Conservation (phyloP, 2,888 invertebrate genomes). For the Ceriagrion tenellum region DNA sequence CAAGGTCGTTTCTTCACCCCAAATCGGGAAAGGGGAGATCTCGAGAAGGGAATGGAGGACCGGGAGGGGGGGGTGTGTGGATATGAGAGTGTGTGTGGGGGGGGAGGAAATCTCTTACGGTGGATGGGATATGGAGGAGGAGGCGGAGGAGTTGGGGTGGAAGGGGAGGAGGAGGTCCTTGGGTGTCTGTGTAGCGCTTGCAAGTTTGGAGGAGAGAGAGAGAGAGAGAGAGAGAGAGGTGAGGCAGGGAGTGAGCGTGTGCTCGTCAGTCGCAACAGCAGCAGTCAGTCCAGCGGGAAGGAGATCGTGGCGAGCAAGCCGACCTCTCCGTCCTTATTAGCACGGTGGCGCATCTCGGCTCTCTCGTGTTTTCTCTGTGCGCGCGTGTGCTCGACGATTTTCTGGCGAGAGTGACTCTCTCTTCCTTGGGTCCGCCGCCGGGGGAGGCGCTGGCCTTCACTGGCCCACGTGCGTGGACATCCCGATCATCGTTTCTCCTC, state of each 20-base stretch:
- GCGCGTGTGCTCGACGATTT: neutral
- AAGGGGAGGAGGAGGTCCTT: neutral
- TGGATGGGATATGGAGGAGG: neutral
- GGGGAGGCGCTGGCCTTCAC: neutral
- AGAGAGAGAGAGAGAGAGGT: neutral
- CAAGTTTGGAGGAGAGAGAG: neutral
- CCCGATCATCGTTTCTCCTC: neutral
- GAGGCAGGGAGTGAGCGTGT: neutral
- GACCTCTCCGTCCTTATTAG: neutral
- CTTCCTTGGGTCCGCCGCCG: no score
- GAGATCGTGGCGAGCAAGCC: neutral
- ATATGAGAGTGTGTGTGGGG: neutral
- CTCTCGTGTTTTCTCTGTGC: neutral
- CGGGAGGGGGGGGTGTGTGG: no score
- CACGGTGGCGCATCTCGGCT: neutral
- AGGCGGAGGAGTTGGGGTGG: neutral
- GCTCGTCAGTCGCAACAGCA: neutral
- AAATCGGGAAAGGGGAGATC: constrained; percentile 13
- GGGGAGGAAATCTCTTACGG: neutral
- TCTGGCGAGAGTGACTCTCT: neutral
- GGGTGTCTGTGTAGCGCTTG: neutral
- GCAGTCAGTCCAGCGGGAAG: constrained; percentile 45
- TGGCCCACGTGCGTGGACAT: neutral
- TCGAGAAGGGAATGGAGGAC: no score
- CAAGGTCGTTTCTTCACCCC: constrained; percentile 64